A percentile compares a stretch with the other conserved stretches of the same genome.
phyloP scores from a whole-genome alignment of 2,888 invertebrate genomes.

The Pammene fasciana region DNA sequence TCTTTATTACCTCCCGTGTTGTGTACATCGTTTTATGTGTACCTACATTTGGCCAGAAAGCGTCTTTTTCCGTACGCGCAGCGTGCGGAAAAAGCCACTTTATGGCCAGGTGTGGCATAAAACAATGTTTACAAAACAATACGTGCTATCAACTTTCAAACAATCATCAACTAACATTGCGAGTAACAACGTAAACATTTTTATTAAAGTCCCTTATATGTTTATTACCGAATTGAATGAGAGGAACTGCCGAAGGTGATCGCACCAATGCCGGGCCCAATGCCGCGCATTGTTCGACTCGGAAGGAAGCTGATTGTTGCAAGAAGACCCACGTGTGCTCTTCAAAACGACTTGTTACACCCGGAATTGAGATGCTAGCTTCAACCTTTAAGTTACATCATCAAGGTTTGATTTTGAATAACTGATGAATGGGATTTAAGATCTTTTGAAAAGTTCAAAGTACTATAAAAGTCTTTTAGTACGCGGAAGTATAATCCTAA shows the following conservation, averaged over 20 bases:
- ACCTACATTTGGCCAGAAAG: too few relatives aligned
- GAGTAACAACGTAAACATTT: constrained; percentile 5
- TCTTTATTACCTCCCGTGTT: too few relatives aligned
- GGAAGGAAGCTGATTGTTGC: constrained; percentile 30
- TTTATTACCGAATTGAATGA: constrained; percentile 26
- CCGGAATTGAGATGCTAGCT: neutral
- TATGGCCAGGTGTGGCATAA: too few relatives aligned
- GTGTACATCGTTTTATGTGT: too few relatives aligned
- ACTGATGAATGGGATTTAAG: neutral
- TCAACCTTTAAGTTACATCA: neutral
- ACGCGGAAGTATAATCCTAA: neutral
- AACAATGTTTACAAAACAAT: neutral
- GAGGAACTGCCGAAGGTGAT: constrained; percentile 40
- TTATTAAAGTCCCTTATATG: constrained; percentile 6
- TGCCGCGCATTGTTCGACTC: constrained; percentile 37
- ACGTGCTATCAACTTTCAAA: neutral
- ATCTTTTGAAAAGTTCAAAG: neutral
- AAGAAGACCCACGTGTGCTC: constrained; percentile 16
- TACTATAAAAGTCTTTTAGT: neutral
- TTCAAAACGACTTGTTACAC: neutral
- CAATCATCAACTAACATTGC: neutral
- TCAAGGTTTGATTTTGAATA: neutral
- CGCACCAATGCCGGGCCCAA: constrained; percentile 40
- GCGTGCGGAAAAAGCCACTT: too few relatives aligned
- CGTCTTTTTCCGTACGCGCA: too few relatives aligned